These are phyloP conservation scores for Danio tinwini DNA, from an alignment of 2,797 vertebrate genomes.

Conservation along the genomic window DNA sequence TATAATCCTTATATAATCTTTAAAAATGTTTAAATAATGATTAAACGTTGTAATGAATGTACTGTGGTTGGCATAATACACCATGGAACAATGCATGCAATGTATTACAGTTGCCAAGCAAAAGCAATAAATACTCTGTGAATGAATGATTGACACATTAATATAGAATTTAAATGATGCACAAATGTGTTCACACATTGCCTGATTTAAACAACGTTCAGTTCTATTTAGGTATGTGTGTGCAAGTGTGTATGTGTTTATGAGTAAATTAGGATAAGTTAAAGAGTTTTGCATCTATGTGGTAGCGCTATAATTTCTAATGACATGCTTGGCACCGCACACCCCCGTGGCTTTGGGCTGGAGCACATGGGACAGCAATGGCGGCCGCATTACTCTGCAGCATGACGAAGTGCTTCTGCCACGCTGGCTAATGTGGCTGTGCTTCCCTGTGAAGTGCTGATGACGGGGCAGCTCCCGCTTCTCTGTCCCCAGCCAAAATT, in stretches of 20 bases:
- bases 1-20: too few relatives aligned
- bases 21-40: background rate
- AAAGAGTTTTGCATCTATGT: conserved; percentile 4
- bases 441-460: conserved; percentile 52
- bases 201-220: background rate
- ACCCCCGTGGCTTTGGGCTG: background rate
- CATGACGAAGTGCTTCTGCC: conserved; percentile 48
- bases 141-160: background rate
- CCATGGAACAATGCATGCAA: background rate
- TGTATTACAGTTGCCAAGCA: background rate
- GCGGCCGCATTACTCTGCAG: conserved; percentile 41
- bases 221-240: background rate
- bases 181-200: background rate
- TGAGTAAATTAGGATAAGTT: conserved; percentile 15
- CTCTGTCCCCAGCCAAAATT: conserved; percentile 12
- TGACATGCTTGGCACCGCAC: conserved; percentile 32
- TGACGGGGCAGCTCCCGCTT: conserved; percentile 34
- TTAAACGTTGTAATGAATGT: background rate
- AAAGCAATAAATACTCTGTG: background rate
- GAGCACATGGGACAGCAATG: conserved; percentile 27
- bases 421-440: conserved; percentile 47
- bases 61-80: background rate
- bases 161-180: background rate
- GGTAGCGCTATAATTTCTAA: conserved; percentile 28
- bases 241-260: conserved; percentile 7